Conservation (phyloP, 1,140 invertebrate genomes). For the Leucophenga varia region DNA sequence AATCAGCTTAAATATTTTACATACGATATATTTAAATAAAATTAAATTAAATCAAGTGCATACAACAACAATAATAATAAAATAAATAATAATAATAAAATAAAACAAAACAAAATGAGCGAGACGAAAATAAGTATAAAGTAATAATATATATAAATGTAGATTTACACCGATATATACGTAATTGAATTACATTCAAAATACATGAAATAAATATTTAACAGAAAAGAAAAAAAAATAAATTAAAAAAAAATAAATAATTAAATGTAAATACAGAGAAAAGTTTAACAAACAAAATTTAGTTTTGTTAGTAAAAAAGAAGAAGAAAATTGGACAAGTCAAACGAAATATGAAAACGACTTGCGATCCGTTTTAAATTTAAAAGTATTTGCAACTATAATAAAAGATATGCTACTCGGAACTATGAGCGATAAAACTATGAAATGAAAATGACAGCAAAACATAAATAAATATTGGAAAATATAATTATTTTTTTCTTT, state of each 20-base stretch:
- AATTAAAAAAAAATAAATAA: not conserved
- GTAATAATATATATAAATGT: conserved; percentile 12
- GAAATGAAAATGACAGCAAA: no score
- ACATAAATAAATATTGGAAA: no score
- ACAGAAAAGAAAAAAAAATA: conserved; percentile 1
- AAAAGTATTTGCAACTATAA: no score
- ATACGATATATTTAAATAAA: no score
- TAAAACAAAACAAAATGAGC: conserved; percentile 22
- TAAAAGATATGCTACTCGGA: no score
- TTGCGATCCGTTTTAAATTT: no score
- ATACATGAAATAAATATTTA: conserved; percentile 18
- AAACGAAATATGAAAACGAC: no score
- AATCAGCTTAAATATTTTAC: conserved; percentile 9
- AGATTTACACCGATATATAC: conserved; percentile 34
- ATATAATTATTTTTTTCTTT: no score
- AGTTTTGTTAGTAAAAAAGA: not conserved
- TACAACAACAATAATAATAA: no score
- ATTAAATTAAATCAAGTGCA: no score
- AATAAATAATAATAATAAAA: conserved; percentile 7
- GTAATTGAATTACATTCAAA: conserved; percentile 48
- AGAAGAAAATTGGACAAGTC: no score
- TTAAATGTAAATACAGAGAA: conserved; percentile 4
- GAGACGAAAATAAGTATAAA: conserved; percentile 4
- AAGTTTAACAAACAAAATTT: conserved; percentile 1
- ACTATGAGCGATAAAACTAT: no score